Evolutionary conservation across 1,140 invertebrate species (phyloP).

Genomic region (Tetramorium alpestre): DNA sequence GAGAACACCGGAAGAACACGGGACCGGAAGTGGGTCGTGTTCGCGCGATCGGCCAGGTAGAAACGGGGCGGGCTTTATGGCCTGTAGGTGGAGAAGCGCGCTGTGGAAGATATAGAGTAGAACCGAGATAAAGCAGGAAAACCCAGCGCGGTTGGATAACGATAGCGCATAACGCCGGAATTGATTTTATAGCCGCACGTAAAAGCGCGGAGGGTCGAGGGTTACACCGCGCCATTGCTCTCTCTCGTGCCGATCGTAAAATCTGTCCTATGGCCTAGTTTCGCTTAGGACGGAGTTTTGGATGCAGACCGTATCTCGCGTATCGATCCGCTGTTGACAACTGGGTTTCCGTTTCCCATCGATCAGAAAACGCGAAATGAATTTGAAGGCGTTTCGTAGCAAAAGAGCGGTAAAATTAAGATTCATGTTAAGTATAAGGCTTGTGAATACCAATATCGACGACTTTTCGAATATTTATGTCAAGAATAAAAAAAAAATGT

Average conservation of each 20-base stretch:
- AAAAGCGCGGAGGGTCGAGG: constrained; percentile 20
- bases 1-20: constrained; percentile 26
- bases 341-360: neutral
- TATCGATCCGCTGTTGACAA: constrained; percentile 20
- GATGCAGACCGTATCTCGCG: neutral
- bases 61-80: constrained; percentile 24
- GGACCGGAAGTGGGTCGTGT: constrained; percentile 23
- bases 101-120: constrained; percentile 43
- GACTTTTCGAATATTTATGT: neutral
- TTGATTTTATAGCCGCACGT: constrained; percentile 69
- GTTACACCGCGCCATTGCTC: neutral
- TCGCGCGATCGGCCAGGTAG: constrained; percentile 41
- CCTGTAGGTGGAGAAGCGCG: constrained; percentile 18
- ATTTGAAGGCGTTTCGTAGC: neutral
- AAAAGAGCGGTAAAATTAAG: neutral
- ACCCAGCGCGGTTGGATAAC: constrained; percentile 18
- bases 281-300: constrained; percentile 16
- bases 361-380: neutral
- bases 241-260: constrained; percentile 59
- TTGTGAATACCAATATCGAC: neutral
- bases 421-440: neutral
- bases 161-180: constrained; percentile 49
- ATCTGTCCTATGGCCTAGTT: constrained; percentile 53
- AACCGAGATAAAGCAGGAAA: constrained; percentile 52
- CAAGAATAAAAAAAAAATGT: neutral